These are phyloP conservation scores for Sinosuthora webbiana DNA, from an alignment of 2,113 vertebrate genomes.

Conservation along the genomic window DNA sequence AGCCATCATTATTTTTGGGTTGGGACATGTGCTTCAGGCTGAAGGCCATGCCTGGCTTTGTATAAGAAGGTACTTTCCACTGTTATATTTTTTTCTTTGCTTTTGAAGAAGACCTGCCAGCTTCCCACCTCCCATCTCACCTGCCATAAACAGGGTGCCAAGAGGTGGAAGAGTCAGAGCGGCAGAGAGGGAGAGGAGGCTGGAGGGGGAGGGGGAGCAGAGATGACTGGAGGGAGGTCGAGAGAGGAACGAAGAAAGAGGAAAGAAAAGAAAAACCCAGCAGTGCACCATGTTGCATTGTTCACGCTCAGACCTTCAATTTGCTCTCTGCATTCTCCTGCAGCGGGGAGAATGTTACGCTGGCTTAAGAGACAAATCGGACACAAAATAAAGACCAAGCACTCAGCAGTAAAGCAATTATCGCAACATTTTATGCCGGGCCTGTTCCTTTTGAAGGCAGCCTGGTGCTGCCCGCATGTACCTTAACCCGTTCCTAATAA, in stretches of 20 bases:
- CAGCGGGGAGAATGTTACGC: constrained; percentile 98
- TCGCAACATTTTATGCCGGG: constrained; percentile 95
- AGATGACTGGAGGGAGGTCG: constrained; percentile 79
- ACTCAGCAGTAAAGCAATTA: constrained; percentile 99
- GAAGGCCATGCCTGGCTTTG: background rate
- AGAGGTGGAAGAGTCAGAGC: constrained; percentile 28
- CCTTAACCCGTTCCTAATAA: constrained; percentile 98
- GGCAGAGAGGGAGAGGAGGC: constrained; percentile 56
- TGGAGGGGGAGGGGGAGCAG: constrained; percentile 72
- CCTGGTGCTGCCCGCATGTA: constrained; percentile 85
- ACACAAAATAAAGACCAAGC: constrained; percentile 94
- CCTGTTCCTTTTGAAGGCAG: constrained; percentile 92
- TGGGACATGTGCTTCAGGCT: background rate
- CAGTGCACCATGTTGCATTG: constrained; percentile 98
- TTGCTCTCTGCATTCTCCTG: constrained; percentile 99
- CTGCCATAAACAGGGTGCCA: constrained; percentile 13
- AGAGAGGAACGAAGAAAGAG: constrained; percentile 82
- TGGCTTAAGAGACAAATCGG: constrained; percentile 99
- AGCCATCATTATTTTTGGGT: background rate
- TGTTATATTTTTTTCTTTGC: constrained; percentile 13
- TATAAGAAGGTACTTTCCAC: background rate
- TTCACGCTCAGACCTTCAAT: constrained; percentile 99
- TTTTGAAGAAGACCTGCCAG: background rate
- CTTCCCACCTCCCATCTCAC: constrained; percentile 13
- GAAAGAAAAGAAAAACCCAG: constrained; percentile 85